These are phyloP conservation scores for Saccopteryx leptura DNA, from an alignment of 2,113 vertebrate genomes.

Conservation along the genomic window DNA sequence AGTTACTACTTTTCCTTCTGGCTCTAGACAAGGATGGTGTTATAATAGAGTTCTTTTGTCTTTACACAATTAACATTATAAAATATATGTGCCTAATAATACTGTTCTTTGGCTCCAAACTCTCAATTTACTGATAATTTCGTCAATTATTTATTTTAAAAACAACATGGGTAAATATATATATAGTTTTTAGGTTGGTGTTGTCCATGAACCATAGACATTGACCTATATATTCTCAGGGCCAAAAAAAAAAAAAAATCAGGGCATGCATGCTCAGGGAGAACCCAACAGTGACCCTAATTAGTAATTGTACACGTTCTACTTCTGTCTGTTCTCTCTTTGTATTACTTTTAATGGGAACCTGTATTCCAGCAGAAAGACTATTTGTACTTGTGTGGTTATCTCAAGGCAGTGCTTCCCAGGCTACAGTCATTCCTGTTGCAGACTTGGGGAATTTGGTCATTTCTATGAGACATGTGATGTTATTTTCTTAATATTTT, in stretches of 20 bases:
- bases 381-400: background rate
- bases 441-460: background rate
- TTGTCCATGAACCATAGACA: background rate
- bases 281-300: background rate
- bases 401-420: background rate
- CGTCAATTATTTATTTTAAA: slow-evolving; percentile 10
- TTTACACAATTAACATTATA: background rate
- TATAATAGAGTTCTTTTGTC: background rate
- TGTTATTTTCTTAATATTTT: slow-evolving; percentile 44
- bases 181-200: background rate
- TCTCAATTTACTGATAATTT: slow-evolving; percentile 11
- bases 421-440: background rate
- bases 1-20: background rate
- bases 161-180: background rate
- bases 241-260: background rate
- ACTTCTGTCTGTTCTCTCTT: background rate
- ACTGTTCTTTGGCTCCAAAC: slow-evolving; percentile 23
- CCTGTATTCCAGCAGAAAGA: slow-evolving; percentile 29
- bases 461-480: background rate
- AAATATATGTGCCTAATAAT: background rate
- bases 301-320: slow-evolving; percentile 1
- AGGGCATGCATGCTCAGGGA: background rate
- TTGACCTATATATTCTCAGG: slow-evolving; percentile 39
- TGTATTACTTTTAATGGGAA: background rate
- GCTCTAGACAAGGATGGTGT: background rate